A percentile compares a stretch with the other conserved stretches of the same genome.
phyloP scores from a whole-genome alignment of 1,140 invertebrate genomes.

The Drosophila lacteicornis region DNA sequence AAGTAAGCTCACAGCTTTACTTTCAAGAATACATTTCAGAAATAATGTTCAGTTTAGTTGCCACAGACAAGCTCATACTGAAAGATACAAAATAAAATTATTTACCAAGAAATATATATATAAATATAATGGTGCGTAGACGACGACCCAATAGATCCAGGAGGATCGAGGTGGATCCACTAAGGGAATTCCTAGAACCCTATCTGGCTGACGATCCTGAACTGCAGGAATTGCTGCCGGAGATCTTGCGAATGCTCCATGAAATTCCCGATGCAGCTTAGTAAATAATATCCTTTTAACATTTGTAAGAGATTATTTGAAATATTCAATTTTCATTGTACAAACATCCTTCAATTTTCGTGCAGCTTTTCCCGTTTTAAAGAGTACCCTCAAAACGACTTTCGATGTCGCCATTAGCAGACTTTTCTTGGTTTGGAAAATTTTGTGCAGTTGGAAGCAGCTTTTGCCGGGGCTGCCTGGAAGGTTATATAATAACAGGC shows the following conservation, averaged over 20 bases:
- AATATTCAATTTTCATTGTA: not conserved
- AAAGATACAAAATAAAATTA: not conserved
- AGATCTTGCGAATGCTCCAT: conserved; percentile 6
- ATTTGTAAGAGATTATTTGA: not conserved
- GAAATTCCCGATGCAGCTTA: conserved; percentile 19
- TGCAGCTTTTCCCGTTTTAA: conserved; percentile 6
- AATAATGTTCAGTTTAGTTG: not conserved
- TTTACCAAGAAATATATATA: not conserved
- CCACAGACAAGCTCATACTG: too few relatives aligned
- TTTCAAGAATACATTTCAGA: not conserved
- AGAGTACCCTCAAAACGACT: conserved; percentile 58
- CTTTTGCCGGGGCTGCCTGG: conserved; percentile 41
- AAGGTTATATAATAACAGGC: conserved; percentile 67
- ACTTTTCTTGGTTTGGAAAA: conserved; percentile 63
- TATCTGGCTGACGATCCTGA: conserved; percentile 12
- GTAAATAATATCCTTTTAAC: not conserved
- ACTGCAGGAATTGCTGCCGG: conserved; percentile 2
- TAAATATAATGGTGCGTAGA: not conserved
- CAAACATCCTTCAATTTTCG: not conserved
- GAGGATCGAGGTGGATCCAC: not conserved
- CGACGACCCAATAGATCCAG: not conserved
- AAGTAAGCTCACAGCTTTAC: not conserved
- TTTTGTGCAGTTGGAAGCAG: conserved; percentile 50
- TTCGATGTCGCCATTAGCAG: conserved; percentile 78
- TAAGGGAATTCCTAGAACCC: conserved; percentile 3